Base-by-base conservation (phyloP, 2,797 vertebrate species). In the Argentina silus region DNA sequence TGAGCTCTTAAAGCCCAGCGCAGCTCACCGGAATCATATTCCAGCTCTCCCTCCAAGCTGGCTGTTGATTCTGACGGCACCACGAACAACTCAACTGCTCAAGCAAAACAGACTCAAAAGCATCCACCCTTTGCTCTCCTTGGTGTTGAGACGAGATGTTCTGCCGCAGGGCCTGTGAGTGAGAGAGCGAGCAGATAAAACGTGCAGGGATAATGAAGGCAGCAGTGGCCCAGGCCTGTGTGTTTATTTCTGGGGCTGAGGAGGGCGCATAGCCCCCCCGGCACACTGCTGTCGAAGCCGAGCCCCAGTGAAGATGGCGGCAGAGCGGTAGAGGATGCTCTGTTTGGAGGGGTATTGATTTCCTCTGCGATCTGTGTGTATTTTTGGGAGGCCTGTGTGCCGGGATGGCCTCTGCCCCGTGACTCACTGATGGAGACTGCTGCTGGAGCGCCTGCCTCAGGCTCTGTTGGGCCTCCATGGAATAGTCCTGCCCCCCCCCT, bases 391-490 rank as follows among this genome's bases (percentile, higher is more conserved):
- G 90, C 91, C 91, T 93, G 91, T 90, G 90, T 91, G 91, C 88
- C 89, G 72, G 87, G 87, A 87, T 93, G 94, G 90, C 92, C 93
- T 94, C 90, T 95, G 93, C 91, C 92, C 93, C 86, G 90, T 95
- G 94, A 94, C 93, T 94, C 93, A 94, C 91, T 93, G 91, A 92
- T 90, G 85, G 92, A 93, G 91, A 90, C 92, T 91, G 86, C 88
- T 91, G 89, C 91, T 92, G 85, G 86, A 92, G 91, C 85, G 82
- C 78, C 75, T 85, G 90, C 93, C 92, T 89, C 87, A 65, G 93
- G 93, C 93, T 88, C 77, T 81, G 81, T 74, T 0, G 79, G 87
- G 87, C 88, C 93, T 92, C 92, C 80, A 75, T 86, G 91, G 93
- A 92, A 92, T 91, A 90, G 68, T 73, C 68, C 81, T 83, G 69